Percentiles rank a stretch among this genome's conserved stretches.
These are phyloP conservation scores for Cuniculus paca DNA, from an alignment of 2,797 vertebrate species.

Conservation along the genomic window DNA sequence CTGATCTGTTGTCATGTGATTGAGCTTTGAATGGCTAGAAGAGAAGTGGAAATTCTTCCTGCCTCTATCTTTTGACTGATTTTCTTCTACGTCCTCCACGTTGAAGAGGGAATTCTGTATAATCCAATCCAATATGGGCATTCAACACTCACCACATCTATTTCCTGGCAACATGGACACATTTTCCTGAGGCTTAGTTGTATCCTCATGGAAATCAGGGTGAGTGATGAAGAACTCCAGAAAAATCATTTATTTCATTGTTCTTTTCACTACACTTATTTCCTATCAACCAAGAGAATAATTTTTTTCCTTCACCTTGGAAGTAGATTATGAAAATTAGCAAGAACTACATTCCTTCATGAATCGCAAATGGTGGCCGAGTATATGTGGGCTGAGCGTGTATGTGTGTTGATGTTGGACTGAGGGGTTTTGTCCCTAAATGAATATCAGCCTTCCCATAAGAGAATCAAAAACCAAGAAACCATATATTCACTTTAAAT, in stretches of 20 bases:
- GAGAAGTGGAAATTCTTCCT: background rate
- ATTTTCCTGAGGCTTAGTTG: background rate
- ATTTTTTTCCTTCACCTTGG: background rate
- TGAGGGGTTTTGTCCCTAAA: background rate
- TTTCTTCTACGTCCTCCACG: background rate
- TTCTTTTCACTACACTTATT: slow-evolving; percentile 43
- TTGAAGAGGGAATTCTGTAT: background rate
- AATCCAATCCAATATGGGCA: background rate
- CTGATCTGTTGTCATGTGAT: background rate
- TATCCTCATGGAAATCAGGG: background rate
- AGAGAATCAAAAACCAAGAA: slow-evolving; percentile 16
- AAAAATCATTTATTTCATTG: background rate
- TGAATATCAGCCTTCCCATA: background rate
- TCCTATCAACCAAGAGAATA: background rate
- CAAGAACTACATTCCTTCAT: background rate
- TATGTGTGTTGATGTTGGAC: background rate
- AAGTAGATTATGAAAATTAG: background rate
- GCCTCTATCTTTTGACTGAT: background rate
- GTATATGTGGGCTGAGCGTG: background rate
- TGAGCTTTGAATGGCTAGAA: slow-evolving; percentile 15
- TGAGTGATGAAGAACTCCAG: background rate
- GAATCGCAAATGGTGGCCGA: background rate
- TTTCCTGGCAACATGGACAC: too few species aligned
- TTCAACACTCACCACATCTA: background rate
- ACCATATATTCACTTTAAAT: background rate